These are phyloP conservation scores for Pteruthius melanotis DNA, from an alignment of 2,113 vertebrate species.

Conservation along the genomic window DNA sequence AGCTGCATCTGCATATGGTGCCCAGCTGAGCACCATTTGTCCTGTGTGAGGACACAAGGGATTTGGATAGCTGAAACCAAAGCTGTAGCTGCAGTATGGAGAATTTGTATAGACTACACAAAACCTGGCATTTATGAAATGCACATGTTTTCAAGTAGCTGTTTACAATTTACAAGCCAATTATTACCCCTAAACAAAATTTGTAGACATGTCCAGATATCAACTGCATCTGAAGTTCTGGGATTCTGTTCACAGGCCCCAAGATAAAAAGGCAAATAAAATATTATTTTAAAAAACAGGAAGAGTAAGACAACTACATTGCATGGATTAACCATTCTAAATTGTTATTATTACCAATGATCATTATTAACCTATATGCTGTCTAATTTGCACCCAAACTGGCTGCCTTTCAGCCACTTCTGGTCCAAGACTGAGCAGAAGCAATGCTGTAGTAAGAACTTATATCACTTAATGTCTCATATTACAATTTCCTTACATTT, in stretches of 20 bases:
- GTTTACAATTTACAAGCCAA: not conserved
- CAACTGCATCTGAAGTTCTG: not conserved
- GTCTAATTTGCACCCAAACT: not conserved
- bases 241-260: not conserved
- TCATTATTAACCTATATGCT: not conserved
- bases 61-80: not conserved
- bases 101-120: not conserved
- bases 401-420: not conserved
- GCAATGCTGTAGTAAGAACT: not conserved
- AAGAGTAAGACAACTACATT: not conserved
- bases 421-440: not conserved
- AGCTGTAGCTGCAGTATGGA: not conserved
- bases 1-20: not conserved
- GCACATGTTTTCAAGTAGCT: not conserved
- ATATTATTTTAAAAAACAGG: not conserved
- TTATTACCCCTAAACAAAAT: not conserved
- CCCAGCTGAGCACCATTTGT: not conserved
- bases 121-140: not conserved
- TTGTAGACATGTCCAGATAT: not conserved
- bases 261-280: not conserved
- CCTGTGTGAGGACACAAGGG: not conserved
- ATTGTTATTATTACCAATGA: not conserved
- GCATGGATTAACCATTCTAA: not conserved
- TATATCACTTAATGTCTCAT: not conserved
- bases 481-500: slow-evolving; percentile 22